phyloP scores from a whole-genome alignment of 2,888 invertebrate species.

The Furcula furcula region DNA sequence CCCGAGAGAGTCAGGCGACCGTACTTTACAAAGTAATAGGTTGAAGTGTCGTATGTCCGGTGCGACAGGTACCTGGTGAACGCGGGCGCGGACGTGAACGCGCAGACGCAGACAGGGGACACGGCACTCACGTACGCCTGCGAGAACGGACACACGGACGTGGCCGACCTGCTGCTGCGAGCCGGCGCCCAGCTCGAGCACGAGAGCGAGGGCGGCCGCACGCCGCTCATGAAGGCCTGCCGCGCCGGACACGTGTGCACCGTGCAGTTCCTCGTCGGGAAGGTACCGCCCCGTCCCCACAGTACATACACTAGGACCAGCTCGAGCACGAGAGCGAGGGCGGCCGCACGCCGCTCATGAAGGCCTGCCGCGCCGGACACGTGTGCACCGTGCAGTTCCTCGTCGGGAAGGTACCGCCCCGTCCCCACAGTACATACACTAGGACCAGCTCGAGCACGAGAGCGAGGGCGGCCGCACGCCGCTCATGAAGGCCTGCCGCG shows the following conservation, averaged over 20 bases:
- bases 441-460: too few relatives aligned
- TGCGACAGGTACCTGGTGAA: conserved; percentile 85
- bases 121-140: conserved; percentile 98
- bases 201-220: conserved; percentile 98
- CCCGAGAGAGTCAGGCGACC: too few relatives aligned
- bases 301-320: too few relatives aligned
- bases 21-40: too few relatives aligned
- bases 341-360: too few relatives aligned
- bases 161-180: conserved; percentile 94
- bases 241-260: conserved; percentile 98
- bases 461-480: too few relatives aligned
- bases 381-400: too few relatives aligned
- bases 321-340: too few relatives aligned
- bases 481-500: too few relatives aligned
- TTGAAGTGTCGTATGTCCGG: neutral
- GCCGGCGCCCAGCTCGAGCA: conserved; percentile 96
- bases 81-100: conserved; percentile 94
- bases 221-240: conserved; percentile 99
- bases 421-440: too few relatives aligned
- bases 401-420: too few relatives aligned
- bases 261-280: conserved; percentile 96
- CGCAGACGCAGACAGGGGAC: conserved; percentile 96
- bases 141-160: conserved; percentile 99
- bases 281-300: conserved; percentile 81
- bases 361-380: too few relatives aligned